Evolutionary conservation across 1,140 invertebrate genomes (phyloP).

Genomic region (Drosophila pruinosa): DNA sequence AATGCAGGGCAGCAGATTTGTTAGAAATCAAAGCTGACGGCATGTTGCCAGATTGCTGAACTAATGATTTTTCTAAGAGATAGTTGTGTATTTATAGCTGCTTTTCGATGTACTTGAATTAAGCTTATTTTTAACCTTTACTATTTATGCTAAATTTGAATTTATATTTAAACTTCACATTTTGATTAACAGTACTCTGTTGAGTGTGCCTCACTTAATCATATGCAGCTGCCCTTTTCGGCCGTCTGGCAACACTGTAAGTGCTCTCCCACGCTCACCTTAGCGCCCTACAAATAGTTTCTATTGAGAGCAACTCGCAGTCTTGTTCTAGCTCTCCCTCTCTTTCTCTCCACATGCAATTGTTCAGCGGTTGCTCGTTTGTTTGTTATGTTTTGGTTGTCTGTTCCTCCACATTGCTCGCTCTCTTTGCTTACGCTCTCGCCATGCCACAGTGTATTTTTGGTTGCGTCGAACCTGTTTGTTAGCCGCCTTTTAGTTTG

Average conservation of each 20-base stretch:
- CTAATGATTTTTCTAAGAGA: too few relatives aligned
- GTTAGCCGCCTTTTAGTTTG: slow-evolving; percentile 47
- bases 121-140: too few relatives aligned
- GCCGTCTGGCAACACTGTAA: slow-evolving; percentile 27
- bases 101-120: too few relatives aligned
- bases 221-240: background rate
- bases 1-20: slow-evolving; percentile 23
- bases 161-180: too few relatives aligned
- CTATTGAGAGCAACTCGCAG: background rate
- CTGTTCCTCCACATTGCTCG: background rate
- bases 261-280: background rate
- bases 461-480: slow-evolving; percentile 65
- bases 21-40: background rate
- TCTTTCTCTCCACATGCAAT: background rate
- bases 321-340: background rate
- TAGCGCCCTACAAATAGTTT: slow-evolving; percentile 16
- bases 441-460: slow-evolving; percentile 18
- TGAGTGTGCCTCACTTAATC: background rate
- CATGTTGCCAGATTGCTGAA: slow-evolving; percentile 30
- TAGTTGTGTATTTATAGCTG: too few relatives aligned
- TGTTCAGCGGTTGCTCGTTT: background rate
- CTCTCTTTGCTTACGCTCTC: slow-evolving; percentile 5
- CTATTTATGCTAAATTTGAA: too few relatives aligned
- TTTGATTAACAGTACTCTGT: background rate
- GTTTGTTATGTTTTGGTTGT: slow-evolving; percentile 12